Evolutionary conservation across 30 jellyfish, hydroid and myxozoan genomes (phyloP).

Genomic region (Turritopsis dohrnii): DNA sequence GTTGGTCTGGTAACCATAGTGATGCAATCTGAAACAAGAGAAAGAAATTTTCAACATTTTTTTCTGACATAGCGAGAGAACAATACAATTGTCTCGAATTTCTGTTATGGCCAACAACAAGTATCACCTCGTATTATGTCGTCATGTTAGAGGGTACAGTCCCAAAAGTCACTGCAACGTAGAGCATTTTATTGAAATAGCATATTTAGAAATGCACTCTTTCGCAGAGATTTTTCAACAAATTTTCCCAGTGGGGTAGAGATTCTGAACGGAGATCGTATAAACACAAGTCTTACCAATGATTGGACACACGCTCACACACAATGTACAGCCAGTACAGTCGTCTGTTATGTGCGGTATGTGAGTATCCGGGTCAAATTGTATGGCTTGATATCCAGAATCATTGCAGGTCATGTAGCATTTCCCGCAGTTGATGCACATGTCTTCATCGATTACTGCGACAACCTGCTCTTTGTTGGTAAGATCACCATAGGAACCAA

Average conservation of each 20-base stretch:
- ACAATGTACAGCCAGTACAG: conserved; percentile 94
- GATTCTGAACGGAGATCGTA: not conserved
- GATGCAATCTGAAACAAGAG: conserved; percentile 65
- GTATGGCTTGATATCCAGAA: conserved; percentile 93
- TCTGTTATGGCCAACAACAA: too few species aligned
- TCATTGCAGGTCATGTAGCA: conserved; percentile 97
- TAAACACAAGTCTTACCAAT: conserved; percentile 47
- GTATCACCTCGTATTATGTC: too few species aligned
- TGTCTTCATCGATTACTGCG: conserved; percentile 87
- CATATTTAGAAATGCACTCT: too few species aligned
- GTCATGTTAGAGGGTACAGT: too few species aligned
- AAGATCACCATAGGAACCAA: conserved; percentile 72
- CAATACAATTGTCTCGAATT: too few species aligned
- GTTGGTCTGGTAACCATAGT: conserved; percentile 72
- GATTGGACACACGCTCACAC: conserved; percentile 94
- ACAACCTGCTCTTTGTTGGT: conserved; percentile 80
- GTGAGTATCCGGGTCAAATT: conserved; percentile 80
- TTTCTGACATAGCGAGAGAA: too few species aligned
- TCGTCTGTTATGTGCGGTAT: conserved; percentile 89
- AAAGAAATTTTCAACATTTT: too few species aligned
- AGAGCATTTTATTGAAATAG: too few species aligned
- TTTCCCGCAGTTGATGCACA: conserved; percentile 96
- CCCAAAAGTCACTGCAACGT: too few species aligned
- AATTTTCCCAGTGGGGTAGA: too few species aligned
- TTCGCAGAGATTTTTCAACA: too few species aligned